Evolutionary conservation across 2,797 vertebrate genomes (phyloP).

Genomic region (Kryptopterus vitreolus): DNA sequence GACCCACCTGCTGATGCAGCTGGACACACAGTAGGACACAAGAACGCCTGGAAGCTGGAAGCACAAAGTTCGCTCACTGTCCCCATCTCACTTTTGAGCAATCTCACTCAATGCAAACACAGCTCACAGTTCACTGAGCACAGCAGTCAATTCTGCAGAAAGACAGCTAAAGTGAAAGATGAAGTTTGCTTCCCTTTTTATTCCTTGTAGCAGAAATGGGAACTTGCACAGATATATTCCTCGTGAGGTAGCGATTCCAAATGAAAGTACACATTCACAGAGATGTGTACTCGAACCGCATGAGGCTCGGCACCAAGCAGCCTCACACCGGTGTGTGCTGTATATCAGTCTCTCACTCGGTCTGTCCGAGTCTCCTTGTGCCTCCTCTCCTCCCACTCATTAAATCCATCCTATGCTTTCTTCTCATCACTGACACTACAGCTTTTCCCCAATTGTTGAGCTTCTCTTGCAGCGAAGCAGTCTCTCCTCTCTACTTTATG

Average conservation of each 20-base stretch:
- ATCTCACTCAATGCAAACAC: slow-evolving; percentile 67
- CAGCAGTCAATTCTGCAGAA: neutral
- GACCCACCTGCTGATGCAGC: slow-evolving; percentile 77
- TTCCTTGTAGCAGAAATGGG: slow-evolving; percentile 27
- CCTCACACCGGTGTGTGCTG: slow-evolving; percentile 29
- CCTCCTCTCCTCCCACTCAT: slow-evolving; percentile 54
- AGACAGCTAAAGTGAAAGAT: slow-evolving; percentile 35
- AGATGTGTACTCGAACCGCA: neutral
- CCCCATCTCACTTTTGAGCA: slow-evolving; percentile 81
- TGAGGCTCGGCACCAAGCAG: slow-evolving; percentile 9
- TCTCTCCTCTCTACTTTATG: slow-evolving; percentile 48
- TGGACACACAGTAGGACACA: slow-evolving; percentile 75
- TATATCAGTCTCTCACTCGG: slow-evolving; percentile 40
- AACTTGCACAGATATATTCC: slow-evolving; percentile 39
- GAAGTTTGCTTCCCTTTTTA: slow-evolving; percentile 39
- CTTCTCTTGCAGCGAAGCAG: neutral
- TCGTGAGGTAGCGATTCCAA: neutral
- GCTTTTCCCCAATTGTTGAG: neutral
- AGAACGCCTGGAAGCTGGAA: slow-evolving; percentile 89
- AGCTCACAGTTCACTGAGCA: slow-evolving; percentile 68
- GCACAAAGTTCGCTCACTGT: slow-evolving; percentile 88
- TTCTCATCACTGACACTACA: slow-evolving; percentile 27
- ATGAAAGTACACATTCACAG: neutral
- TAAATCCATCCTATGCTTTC: slow-evolving; percentile 27
- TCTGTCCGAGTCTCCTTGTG: slow-evolving; percentile 20